Conservation (phyloP, 2,888 invertebrate species). For the Euspilapteryx auroguttella region DNA sequence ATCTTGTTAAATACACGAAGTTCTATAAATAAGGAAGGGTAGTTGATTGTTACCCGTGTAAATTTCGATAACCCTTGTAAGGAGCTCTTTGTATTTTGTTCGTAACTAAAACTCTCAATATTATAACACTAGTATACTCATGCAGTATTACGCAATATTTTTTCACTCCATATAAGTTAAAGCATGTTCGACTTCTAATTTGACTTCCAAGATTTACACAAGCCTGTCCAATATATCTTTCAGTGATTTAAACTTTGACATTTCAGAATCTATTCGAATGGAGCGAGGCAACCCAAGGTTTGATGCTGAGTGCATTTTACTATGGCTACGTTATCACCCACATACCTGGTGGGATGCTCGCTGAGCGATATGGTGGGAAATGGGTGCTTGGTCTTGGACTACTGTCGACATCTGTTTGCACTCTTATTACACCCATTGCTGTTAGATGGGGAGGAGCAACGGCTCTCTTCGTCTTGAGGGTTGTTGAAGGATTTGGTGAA, state of each 20-base stretch:
- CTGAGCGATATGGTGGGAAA: conserved; percentile 83
- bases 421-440: conserved; percentile 75
- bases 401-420: conserved; percentile 77
- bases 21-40: too few species aligned
- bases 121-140: too few species aligned
- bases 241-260: too few species aligned
- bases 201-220: not conserved
- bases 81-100: too few species aligned
- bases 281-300: conserved; percentile 71
- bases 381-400: conserved; percentile 81
- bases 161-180: too few species aligned
- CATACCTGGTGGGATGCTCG: conserved; percentile 79
- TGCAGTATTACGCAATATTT: too few species aligned
- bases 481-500: conserved; percentile 67
- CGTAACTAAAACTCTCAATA: too few species aligned
- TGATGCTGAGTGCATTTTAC: conserved; percentile 81
- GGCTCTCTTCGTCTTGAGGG: conserved; percentile 56
- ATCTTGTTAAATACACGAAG: too few species aligned
- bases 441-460: conserved; percentile 60
- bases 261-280: conserved; percentile 60
- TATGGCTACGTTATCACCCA: conserved; percentile 85
- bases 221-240: too few species aligned
- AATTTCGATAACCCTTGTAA: too few species aligned
- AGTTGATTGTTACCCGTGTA: too few species aligned
- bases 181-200: too few species aligned